Conservation (phyloP, 1,140 invertebrate species). For the Rhopalosiphum maidis region DNA sequence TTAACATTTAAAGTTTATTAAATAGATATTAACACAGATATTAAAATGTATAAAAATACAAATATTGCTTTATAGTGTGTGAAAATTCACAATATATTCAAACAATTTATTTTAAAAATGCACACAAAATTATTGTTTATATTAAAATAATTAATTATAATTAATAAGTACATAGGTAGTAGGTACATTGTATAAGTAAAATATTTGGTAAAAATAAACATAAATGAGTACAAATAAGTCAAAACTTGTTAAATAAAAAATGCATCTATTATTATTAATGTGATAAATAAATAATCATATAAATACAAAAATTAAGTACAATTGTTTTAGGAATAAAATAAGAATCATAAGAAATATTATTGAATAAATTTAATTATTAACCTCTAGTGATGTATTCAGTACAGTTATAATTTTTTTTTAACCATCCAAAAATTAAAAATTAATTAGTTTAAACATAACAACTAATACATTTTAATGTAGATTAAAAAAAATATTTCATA, state of each 20-base stretch:
- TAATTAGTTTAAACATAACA: too few species aligned
- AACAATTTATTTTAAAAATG: slow-evolving; percentile 21
- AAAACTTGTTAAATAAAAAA: background rate
- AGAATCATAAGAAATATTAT: background rate
- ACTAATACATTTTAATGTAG: too few species aligned
- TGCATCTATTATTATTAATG: background rate
- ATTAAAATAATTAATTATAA: background rate
- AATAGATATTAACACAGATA: background rate
- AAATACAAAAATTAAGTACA: background rate
- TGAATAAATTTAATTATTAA: background rate
- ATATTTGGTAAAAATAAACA: slow-evolving; percentile 26
- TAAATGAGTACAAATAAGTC: background rate
- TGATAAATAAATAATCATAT: background rate
- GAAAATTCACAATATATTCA: slow-evolving; percentile 43
- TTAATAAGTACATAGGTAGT: background rate
- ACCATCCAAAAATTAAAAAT: too few species aligned
- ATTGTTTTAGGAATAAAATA: background rate
- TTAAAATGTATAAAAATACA: background rate
- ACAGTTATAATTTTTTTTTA: too few species aligned
- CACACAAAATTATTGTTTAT: slow-evolving; percentile 24
- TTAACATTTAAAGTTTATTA: background rate
- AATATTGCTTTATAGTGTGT: background rate
- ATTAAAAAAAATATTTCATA: too few species aligned
- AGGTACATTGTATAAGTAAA: background rate
- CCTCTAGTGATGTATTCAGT: too few species aligned